These are phyloP conservation scores for Anoplolepis gracilipes DNA, from an alignment of 1,140 invertebrate genomes.

Conservation along the genomic window DNA sequence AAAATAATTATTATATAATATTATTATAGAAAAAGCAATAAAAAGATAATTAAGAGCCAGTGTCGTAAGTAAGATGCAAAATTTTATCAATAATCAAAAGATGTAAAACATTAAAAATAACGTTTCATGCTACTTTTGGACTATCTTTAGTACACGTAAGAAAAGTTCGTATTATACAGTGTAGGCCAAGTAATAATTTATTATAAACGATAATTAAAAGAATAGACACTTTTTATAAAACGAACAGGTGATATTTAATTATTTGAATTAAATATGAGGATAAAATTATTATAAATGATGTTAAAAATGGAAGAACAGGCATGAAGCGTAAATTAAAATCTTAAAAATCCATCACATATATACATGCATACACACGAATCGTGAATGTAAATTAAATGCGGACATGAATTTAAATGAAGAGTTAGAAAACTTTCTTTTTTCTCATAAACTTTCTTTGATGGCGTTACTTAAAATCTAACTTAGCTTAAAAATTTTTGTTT, in stretches of 20 bases:
- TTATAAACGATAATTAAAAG: too few species aligned
- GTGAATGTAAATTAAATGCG: background rate
- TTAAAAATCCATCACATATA: background rate
- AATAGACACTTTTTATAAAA: too few species aligned
- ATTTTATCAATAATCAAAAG: too few species aligned
- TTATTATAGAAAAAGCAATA: too few species aligned
- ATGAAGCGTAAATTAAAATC: background rate
- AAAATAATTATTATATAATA: too few species aligned
- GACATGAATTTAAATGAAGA: constrained; percentile 24
- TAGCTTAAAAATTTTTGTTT: constrained; percentile 16
- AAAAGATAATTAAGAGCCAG: too few species aligned
- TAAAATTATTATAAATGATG: background rate
- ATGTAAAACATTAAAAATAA: too few species aligned
- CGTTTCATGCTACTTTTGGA: too few species aligned
- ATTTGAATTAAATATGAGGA: background rate
- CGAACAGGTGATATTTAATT: too few species aligned
- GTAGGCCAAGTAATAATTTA: too few species aligned
- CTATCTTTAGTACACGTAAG: background rate
- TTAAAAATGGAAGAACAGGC: background rate
- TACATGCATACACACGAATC: background rate
- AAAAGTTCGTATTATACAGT: background rate
- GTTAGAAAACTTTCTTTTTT: too few species aligned
- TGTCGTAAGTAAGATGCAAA: too few species aligned
- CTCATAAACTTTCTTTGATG: constrained; percentile 32
- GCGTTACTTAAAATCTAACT: background rate